Base-by-base conservation (phyloP, 2,888 invertebrate species). In the Xanthia icteritia region DNA sequence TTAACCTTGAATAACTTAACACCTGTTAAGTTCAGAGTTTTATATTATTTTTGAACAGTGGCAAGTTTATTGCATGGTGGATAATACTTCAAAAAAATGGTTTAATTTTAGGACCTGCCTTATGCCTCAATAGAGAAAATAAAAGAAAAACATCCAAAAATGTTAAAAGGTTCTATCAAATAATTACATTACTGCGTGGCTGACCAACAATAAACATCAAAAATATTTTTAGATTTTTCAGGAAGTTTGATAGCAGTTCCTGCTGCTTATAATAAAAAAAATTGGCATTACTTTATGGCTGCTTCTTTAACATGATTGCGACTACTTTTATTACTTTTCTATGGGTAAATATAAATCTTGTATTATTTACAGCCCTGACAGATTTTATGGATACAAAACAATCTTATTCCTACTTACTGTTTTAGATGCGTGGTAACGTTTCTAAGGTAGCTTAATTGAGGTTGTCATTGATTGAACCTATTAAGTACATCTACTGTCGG, bases 401-500 rank as follows among this genome's bases (percentile, higher is more conserved):
- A 81, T 81, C 83, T 78, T 85, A 82, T 64, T n/a, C 42, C 72
- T 81, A 80, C 79, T 85, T 87, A 80, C 73, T 72, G 72, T 69
- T 79, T 82, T 86, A 86, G 63, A 82, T 84, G 85, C 17, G 56
- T 80, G 88, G 89, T 87, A 87, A 87, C 86, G 45, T 77, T 87
- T 73, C 70, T 79, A 87, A 72, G 79, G 77, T 87, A 78, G 79
- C 71, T 77, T 87, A 84, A 74, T 73, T 73, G 73, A 77, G 69
- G 72, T 81, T 76, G 31, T 72, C 27, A 67, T 66, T 54, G 76
- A 82, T 80, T 83, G 76, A 84, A 89, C 84, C 76, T 86, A 82
- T 87, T 90, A 89, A 90, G 89, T 90, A 91, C 86, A 78, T 86
- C 79, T 83, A 86, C 61, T 69, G 64, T 58, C 68, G 64, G 76